phyloP scores from a whole-genome alignment of 1,140 invertebrate genomes.

The Phortica variegata region DNA sequence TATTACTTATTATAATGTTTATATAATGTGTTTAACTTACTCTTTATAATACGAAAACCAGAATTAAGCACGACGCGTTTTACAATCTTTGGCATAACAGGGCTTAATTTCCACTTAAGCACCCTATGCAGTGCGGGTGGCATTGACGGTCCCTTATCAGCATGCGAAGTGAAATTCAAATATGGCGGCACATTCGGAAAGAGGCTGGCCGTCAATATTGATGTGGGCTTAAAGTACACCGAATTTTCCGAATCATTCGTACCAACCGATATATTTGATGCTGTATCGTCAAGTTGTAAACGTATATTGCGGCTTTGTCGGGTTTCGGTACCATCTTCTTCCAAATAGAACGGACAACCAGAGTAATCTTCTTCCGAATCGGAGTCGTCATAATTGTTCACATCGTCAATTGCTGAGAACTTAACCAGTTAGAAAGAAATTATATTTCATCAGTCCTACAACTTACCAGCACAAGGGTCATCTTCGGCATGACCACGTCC shows the following conservation, averaged over 20 bases:
- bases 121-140: constrained; percentile 71
- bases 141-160: constrained; percentile 64
- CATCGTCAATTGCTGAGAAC: constrained; percentile 41
- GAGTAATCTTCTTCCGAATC: constrained; percentile 50
- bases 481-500: constrained; percentile 23
- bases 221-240: constrained; percentile 35
- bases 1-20: background rate
- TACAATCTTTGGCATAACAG: constrained; percentile 84
- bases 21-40: constrained; percentile 58
- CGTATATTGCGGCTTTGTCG: constrained; percentile 46
- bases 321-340: constrained; percentile 34
- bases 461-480: constrained; percentile 43
- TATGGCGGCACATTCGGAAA: constrained; percentile 89
- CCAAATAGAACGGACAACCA: constrained; percentile 41
- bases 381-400: constrained; percentile 45
- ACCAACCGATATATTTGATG: constrained; percentile 28
- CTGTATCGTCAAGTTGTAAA: constrained; percentile 17
- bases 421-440: background rate
- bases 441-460: background rate
- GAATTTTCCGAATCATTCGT: constrained; percentile 34
- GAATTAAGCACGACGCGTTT: constrained; percentile 82
- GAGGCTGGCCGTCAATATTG: constrained; percentile 69
- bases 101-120: constrained; percentile 89
- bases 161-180: constrained; percentile 79
- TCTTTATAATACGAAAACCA: constrained; percentile 81